These are phyloP conservation scores for Drosophila nr. perissopoda DNA, from an alignment of 2,888 invertebrate genomes.

Conservation along the genomic window DNA sequence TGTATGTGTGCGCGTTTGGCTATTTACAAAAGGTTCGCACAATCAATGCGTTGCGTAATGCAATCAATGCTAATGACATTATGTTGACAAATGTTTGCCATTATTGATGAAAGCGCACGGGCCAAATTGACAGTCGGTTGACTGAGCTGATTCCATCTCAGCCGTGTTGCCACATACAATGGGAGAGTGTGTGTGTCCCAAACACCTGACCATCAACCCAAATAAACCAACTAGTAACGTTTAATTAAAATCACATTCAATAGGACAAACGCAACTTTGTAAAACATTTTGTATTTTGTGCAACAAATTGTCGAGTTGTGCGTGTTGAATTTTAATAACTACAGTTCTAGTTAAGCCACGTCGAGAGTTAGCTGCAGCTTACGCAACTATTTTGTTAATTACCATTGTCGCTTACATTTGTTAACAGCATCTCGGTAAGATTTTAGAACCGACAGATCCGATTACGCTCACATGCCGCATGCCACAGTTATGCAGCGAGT, in stretches of 20 bases:
- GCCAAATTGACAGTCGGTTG: slow-evolving; percentile 26
- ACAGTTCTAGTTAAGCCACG: neutral
- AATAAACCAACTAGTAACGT: neutral
- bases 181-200: slow-evolving; percentile 1
- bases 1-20: slow-evolving; percentile 35
- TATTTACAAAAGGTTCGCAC: slow-evolving; percentile 76
- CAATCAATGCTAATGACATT: slow-evolving; percentile 81
- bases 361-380: neutral
- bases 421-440: slow-evolving; percentile 16
- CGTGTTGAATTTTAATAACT: neutral
- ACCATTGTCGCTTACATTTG: neutral
- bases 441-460: neutral
- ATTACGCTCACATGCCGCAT: slow-evolving; percentile 12
- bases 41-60: slow-evolving; percentile 73
- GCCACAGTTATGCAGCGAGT: slow-evolving; percentile 3
- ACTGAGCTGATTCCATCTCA: slow-evolving; percentile 42
- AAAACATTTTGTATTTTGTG: neutral
- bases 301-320: neutral
- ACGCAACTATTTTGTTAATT: slow-evolving; percentile 14
- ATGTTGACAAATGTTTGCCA: slow-evolving; percentile 79
- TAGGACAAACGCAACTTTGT: neutral
- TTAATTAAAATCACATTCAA: slow-evolving; percentile 12
- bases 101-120: slow-evolving; percentile 74
- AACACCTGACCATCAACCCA: slow-evolving; percentile 3
- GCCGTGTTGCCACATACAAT: slow-evolving; percentile 1